Evolutionary conservation across 2,113 vertebrate species (phyloP), one percentile per base, ranked within the genome.

Genomic region (Archocentrus centrarchus): DNA sequence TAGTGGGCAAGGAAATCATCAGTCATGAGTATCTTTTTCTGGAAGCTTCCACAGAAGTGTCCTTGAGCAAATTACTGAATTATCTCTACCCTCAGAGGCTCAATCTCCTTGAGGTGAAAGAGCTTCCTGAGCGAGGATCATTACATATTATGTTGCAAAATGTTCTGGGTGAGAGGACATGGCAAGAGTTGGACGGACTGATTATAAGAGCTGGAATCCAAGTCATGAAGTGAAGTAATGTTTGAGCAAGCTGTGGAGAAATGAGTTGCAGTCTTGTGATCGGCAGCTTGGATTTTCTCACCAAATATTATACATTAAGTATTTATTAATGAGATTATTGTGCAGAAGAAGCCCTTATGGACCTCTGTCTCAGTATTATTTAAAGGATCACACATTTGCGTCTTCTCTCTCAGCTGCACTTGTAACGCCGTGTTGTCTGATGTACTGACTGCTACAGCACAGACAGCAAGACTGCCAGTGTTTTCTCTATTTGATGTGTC

Each of bases 61-160:
- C 84, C 77, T 88, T 78, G 30, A 90, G 59, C 77, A 79, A 81
- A 62, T 75, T 10, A 79, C 75, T 73, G 81, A 76, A 30, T 75
- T 58, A 30, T 77, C 73, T 77, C 22, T 22, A 59, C 37, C 53
- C 76, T 64, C 10, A 8, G 20, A 50, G 44, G 18, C 39, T 79
- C 24, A 18, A 3, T 77, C 57, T 83, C 59, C 60, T 39, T 60
- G 64, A 50, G 24, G 15, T 44, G 58, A 77, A 27, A 66, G 11
- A 68, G 41, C 58, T 75, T 53, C 62, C 58, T 77, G 55, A 85
- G 47, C 44, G 80, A 39, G 80, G 75, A 83, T 75, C 76, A 50
- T 85, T 75, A 84, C n/a, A 66, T 70, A 63, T 88, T 39, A 39
- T 22, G 7, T 88, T 88, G 30, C 73, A 82, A 39, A 79, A n/a